Evolutionary conservation across 1,140 invertebrate species (phyloP).

Genomic region (Drosophila mayri): DNA sequence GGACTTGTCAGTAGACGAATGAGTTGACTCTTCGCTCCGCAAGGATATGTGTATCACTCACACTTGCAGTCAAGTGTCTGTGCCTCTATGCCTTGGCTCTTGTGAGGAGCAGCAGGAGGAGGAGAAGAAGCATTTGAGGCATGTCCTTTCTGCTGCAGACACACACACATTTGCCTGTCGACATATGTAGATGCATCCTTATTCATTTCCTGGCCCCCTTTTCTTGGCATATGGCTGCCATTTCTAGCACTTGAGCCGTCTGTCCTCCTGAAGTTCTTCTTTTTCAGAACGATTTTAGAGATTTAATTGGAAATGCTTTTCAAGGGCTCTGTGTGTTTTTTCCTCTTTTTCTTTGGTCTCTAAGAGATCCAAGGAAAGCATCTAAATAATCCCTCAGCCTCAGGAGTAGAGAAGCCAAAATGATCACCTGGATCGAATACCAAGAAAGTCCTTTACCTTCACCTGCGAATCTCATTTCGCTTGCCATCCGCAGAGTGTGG

Average conservation of each 20-base stretch:
- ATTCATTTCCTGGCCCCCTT: conserved; percentile 43
- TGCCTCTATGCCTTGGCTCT: conserved; percentile 6
- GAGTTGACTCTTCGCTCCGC: conserved; percentile 35
- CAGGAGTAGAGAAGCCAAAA: conserved; percentile 3
- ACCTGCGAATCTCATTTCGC: conserved; percentile 31
- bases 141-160: conserved; percentile 35
- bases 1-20: conserved; percentile 20
- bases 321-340: conserved; percentile 1
- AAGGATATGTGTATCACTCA: conserved; percentile 47
- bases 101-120: neutral
- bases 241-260: conserved; percentile 51
- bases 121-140: conserved; percentile 13
- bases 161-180: conserved; percentile 10
- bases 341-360: neutral
- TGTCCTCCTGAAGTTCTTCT: conserved; percentile 21
- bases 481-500: conserved; percentile 36
- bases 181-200: conserved; percentile 46
- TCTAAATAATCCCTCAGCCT: conserved; percentile 3
- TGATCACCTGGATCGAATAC: conserved; percentile 11
- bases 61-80: conserved; percentile 41
- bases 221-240: conserved; percentile 55
- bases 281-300: conserved; percentile 29
- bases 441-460: neutral
- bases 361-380: neutral
- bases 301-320: conserved; percentile 58